Evolutionary conservation across 2,113 vertebrate species (phyloP).

Genomic region (Neolamprologus hecqui): DNA sequence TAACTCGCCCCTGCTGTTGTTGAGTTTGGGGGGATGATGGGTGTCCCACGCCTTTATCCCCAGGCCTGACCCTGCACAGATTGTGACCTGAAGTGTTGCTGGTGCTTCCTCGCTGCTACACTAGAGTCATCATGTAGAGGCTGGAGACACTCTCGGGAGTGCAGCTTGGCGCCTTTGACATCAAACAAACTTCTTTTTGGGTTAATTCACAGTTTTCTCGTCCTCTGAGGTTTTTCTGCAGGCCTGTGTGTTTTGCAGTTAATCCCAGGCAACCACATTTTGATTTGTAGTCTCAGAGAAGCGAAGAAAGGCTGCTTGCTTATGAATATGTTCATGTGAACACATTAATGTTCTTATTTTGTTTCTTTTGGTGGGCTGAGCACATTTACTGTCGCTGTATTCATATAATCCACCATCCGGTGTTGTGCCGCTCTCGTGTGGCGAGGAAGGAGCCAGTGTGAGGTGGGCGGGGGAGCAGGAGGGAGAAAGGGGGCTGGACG

Average conservation of each 20-base stretch:
- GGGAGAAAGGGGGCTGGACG: background rate
- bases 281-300: background rate
- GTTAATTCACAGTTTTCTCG: background rate
- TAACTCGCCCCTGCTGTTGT: background rate
- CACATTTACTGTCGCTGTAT: background rate
- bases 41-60: background rate
- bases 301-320: background rate
- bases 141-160: background rate
- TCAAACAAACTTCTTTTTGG: background rate
- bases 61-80: slow-evolving; percentile 8
- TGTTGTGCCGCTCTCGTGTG: background rate
- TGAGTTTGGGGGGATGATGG: background rate
- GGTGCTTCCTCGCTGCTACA: background rate
- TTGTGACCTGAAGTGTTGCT: slow-evolving; percentile 11
- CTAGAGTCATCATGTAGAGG: background rate
- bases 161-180: background rate
- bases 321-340: background rate
- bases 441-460: background rate
- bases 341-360: background rate
- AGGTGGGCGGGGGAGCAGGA: background rate
- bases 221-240: background rate
- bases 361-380: background rate
- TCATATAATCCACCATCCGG: slow-evolving; percentile 1
- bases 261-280: background rate
- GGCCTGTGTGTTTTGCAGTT: background rate